phyloP scores from a whole-genome alignment of 2,113 vertebrate species.

The Okapia johnstoni region DNA sequence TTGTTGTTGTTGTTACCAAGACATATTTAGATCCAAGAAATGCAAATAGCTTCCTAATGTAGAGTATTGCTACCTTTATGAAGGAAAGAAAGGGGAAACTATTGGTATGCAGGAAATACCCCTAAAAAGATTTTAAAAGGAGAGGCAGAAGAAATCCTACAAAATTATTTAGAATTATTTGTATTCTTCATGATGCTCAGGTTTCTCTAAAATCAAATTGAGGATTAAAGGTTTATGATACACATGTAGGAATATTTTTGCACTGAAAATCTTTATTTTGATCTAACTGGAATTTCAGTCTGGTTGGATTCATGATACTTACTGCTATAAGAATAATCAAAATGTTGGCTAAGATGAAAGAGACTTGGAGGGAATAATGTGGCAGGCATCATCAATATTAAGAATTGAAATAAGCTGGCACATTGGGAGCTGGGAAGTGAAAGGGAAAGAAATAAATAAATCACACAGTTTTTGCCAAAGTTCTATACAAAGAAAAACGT shows the following conservation, averaged over 20 bases:
- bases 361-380: not conserved
- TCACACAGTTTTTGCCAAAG: not conserved
- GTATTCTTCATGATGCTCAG: not conserved
- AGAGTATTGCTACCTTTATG: not conserved
- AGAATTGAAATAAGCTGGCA: not conserved
- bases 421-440: not conserved
- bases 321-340: not conserved
- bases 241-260: not conserved
- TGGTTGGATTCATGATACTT: not conserved
- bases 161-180: not conserved
- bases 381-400: not conserved
- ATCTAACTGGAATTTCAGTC: not conserved
- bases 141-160: not conserved
- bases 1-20: not conserved
- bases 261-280: not conserved
- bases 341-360: not conserved
- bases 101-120: not conserved
- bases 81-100: not conserved
- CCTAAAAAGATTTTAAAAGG: not conserved
- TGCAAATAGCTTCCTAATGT: not conserved
- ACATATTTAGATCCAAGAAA: not conserved
- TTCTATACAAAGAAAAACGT: not conserved
- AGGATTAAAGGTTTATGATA: not conserved
- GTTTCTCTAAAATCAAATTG: not conserved
- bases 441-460: not conserved